Conservation (phyloP, 2,888 invertebrate species). For the Agapetus fuscipes region DNA sequence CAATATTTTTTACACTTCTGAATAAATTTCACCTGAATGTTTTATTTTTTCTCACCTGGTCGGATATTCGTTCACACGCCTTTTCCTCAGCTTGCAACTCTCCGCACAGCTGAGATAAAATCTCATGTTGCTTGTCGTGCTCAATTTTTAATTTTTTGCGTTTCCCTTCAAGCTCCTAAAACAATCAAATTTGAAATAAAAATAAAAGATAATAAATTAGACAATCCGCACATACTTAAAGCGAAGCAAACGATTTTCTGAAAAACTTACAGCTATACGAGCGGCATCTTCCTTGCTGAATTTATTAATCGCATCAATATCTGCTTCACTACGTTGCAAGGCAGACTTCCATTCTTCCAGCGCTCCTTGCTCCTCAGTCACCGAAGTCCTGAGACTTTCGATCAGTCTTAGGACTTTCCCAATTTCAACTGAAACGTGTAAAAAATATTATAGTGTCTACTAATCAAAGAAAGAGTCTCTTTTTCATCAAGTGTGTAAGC, state of each 20-base stretch:
- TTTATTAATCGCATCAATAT: constrained; percentile 60
- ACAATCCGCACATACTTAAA: neutral
- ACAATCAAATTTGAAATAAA: constrained; percentile 1
- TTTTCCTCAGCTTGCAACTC: constrained; percentile 40
- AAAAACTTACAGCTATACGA: constrained; percentile 44
- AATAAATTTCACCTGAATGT: neutral
- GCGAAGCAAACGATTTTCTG: too few relatives aligned
- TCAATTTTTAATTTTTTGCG: constrained; percentile 38
- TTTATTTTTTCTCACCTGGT: constrained; percentile 29
- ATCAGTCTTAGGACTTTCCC: constrained; percentile 48
- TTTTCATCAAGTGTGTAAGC: too few relatives aligned
- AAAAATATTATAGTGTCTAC: neutral
- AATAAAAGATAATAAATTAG: neutral
- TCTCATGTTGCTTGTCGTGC: constrained; percentile 38
- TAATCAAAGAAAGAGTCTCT: neutral
- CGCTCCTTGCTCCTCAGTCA: constrained; percentile 59
- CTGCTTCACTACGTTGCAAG: constrained; percentile 56
- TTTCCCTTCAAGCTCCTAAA: constrained; percentile 35
- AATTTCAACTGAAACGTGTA: constrained; percentile 36
- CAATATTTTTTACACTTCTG: neutral
- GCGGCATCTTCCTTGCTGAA: constrained; percentile 62
- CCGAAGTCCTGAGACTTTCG: constrained; percentile 52
- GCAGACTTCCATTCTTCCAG: constrained; percentile 63
- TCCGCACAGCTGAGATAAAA: constrained; percentile 38
- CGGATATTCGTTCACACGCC: constrained; percentile 40